phyloP scores from a whole-genome alignment of 2,888 invertebrate genomes.

The Drosophila conformis region DNA sequence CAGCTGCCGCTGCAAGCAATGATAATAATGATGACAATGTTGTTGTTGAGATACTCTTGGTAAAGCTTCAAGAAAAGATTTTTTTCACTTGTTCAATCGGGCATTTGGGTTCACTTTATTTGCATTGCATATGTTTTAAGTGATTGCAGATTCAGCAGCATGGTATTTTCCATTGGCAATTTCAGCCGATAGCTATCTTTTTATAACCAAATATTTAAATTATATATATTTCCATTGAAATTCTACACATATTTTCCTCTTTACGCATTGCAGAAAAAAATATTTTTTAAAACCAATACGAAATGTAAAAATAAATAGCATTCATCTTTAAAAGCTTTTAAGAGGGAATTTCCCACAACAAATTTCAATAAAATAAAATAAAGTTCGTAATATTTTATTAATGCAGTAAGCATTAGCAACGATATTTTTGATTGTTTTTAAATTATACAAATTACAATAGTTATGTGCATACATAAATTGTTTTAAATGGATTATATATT shows the following conservation, averaged over 20 bases:
- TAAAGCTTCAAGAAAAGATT: conserved; percentile 11
- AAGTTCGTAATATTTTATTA: no score
- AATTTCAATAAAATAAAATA: no score
- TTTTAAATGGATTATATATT: background rate
- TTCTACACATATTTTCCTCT: background rate
- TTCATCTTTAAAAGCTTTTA: background rate
- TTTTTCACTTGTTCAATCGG: background rate
- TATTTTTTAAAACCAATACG: background rate
- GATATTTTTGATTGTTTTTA: no score
- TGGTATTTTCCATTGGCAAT: background rate
- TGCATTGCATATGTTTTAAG: conserved; percentile 24
- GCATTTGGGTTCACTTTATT: conserved; percentile 6
- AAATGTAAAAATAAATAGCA: background rate
- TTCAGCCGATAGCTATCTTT: background rate
- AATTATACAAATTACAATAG: no score
- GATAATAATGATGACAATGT: conserved; percentile 29
- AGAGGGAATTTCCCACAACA: background rate
- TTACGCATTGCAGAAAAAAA: background rate
- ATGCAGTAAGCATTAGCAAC: no score
- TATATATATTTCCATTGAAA: background rate
- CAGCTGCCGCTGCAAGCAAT: conserved; percentile 34
- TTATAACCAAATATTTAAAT: background rate
- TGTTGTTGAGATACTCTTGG: conserved; percentile 16
- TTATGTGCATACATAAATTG: no score
- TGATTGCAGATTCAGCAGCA: background rate